A percentile compares a stretch with the other conserved stretches of the same genome.
Evolutionary conservation across 64 coral and sea anemone species (phyloP).

Genomic region (Actinia tenebrosa): DNA sequence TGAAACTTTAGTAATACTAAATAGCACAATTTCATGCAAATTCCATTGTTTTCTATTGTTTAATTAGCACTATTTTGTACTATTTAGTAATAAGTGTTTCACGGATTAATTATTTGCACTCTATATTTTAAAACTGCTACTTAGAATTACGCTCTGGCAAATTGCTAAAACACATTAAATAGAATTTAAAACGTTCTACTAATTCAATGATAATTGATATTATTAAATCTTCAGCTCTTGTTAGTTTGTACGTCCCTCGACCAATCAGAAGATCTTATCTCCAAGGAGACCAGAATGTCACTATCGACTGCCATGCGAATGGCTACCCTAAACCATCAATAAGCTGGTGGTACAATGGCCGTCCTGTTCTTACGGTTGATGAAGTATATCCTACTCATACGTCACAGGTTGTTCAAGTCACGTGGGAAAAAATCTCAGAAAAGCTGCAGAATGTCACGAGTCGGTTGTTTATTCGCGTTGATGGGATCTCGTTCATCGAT

Average conservation of each 20-base stretch:
- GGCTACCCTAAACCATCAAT: conserved; percentile 36
- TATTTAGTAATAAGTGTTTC: no score
- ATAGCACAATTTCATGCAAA: no score
- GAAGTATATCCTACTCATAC: not conserved
- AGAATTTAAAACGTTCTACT: not conserved
- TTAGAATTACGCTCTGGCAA: no score
- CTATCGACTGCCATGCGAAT: conserved; percentile 33
- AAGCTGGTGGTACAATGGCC: conserved; percentile 18
- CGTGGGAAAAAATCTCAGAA: not conserved
- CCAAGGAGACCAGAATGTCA: not conserved
- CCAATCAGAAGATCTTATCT: not conserved
- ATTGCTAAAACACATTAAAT: no score
- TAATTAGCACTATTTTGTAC: no score
- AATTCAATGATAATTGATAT: not conserved
- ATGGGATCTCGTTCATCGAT: conserved; percentile 37
- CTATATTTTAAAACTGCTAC: no score
- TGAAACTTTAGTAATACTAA: no score
- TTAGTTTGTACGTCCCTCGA: not conserved
- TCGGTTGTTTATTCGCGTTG: conserved; percentile 37
- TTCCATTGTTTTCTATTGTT: no score
- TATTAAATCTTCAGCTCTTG: not conserved
- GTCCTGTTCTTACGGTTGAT: not conserved
- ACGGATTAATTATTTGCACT: no score
- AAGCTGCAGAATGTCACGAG: conserved; percentile 26
- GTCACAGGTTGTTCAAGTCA: conserved; percentile 23